These are phyloP conservation scores for Camptogramma bilineatum DNA, from an alignment of 2,888 invertebrate genomes.

Conservation along the genomic window DNA sequence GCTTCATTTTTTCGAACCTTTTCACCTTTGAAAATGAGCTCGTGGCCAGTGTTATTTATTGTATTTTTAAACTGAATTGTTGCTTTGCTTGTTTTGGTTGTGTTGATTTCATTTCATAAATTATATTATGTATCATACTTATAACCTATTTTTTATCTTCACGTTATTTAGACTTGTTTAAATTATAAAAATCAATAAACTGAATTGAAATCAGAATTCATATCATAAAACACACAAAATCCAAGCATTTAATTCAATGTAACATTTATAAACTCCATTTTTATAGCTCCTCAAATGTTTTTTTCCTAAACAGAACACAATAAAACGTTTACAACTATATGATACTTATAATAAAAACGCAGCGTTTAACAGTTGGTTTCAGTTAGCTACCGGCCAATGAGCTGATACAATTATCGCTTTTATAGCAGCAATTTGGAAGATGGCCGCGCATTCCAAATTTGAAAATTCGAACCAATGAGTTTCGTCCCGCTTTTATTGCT, in stretches of 20 bases:
- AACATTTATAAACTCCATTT: conserved; percentile 4
- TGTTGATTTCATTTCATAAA: conserved; percentile 46
- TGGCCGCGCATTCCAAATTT: conserved; percentile 74
- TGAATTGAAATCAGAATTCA: neutral
- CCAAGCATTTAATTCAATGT: conserved; percentile 7
- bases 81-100: conserved; percentile 67
- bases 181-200: neutral
- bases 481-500: conserved; percentile 75
- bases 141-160: neutral
- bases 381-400: conserved; percentile 79
- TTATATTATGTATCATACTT: neutral
- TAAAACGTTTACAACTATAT: conserved; percentile 37
- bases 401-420: conserved; percentile 78
- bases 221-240: neutral
- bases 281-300: conserved; percentile 1
- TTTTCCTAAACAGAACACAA: conserved; percentile 29
- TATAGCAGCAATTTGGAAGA: conserved; percentile 78
- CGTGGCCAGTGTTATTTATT: conserved; percentile 79
- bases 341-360: conserved; percentile 37
- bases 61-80: conserved; percentile 67
- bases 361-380: conserved; percentile 68
- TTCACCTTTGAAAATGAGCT: conserved; percentile 76
- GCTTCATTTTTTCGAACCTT: conserved; percentile 78
- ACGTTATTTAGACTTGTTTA: neutral
- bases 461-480: conserved; percentile 77